Conservation (phyloP, 2,113 vertebrate species). For the Pangasianodon hypophthalmus region DNA sequence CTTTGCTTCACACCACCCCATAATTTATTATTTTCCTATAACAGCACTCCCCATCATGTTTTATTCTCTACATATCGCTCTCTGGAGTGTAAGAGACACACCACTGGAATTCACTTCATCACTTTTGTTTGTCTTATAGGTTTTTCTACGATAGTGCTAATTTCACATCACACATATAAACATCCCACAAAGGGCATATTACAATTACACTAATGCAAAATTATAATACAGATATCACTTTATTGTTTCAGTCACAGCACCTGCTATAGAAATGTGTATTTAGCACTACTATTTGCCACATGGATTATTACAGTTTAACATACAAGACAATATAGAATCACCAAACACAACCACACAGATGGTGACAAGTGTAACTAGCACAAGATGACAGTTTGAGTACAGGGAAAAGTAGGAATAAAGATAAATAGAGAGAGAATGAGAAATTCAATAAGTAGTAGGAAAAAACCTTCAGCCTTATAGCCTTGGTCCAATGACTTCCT, state of each 20-base stretch:
- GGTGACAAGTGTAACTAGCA: background rate
- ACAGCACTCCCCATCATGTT: background rate
- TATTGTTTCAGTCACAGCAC: background rate
- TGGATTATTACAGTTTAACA: background rate
- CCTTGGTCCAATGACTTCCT: constrained; percentile 21
- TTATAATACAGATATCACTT: background rate
- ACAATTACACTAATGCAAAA: background rate
- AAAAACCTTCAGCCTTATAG: background rate
- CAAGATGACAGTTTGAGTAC: background rate
- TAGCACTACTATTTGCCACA: background rate
- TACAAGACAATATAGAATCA: background rate
- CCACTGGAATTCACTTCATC: background rate
- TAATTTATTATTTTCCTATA: background rate
- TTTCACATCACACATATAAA: too few relatives aligned
- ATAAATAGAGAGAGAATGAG: background rate
- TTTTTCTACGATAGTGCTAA: background rate
- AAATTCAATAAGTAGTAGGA: background rate
- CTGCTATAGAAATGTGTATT: background rate
- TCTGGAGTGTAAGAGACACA: background rate
- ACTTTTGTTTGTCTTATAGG: background rate
- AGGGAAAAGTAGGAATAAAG: background rate
- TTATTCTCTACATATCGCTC: background rate
- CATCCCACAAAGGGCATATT: background rate
- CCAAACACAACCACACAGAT: background rate
- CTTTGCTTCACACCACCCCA: background rate